These are phyloP conservation scores for Melanotaenia parkinsoni DNA, from an alignment of 2,797 vertebrate species.

Conservation along the genomic window DNA sequence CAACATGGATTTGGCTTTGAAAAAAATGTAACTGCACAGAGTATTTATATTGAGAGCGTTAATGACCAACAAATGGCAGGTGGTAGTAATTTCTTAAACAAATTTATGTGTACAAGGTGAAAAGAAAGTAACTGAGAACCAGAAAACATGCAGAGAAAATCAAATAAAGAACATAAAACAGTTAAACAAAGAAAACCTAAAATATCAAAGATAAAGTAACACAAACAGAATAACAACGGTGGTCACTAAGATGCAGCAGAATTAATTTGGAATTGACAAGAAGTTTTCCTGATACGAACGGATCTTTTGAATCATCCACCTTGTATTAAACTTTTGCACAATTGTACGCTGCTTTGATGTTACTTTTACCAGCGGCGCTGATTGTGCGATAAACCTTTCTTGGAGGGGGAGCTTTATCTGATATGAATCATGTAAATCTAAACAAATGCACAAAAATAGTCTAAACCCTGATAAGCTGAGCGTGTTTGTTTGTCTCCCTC, in stretches of 20 bases:
- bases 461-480: slow-evolving; percentile 24
- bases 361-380: slow-evolving; percentile 21
- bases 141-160: neutral
- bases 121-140: neutral
- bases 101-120: neutral
- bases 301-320: neutral
- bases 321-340: neutral
- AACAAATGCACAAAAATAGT: slow-evolving; percentile 34
- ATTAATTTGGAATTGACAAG: neutral
- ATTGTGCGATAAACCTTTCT: slow-evolving; percentile 21
- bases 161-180: neutral
- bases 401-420: slow-evolving; percentile 24
- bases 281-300: neutral
- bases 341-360: slow-evolving; percentile 5
- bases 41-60: no score
- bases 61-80: no score
- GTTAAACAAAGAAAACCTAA: neutral
- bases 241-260: neutral
- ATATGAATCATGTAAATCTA: slow-evolving; percentile 48
- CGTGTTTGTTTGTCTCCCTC: neutral
- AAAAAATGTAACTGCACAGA: neutral
- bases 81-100: neutral
- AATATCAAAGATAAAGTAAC: neutral
- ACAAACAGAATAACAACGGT: neutral
- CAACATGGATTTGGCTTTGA: neutral